Conservation (phyloP, 2,797 vertebrate genomes). For the Syndactyla subalaris region DNA sequence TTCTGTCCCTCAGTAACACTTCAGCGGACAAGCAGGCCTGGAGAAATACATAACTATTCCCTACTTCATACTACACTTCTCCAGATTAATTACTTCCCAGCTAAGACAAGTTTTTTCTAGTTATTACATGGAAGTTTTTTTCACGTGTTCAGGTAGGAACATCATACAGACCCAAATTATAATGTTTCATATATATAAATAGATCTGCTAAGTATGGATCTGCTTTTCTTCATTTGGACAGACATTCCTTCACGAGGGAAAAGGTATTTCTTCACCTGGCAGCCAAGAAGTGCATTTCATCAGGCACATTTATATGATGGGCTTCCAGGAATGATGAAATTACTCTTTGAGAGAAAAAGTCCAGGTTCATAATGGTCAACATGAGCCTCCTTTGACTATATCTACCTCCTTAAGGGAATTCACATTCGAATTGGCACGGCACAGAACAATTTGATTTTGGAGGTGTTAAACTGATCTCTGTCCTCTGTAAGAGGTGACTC, state of each 20-base stretch:
- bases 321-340: not conserved
- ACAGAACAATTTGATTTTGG: not conserved
- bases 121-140: not conserved
- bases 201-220: not conserved
- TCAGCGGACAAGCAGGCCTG: not conserved
- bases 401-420: not conserved
- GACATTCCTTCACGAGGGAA: not conserved
- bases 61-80: not conserved
- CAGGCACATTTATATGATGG: not conserved
- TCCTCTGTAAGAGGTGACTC: not conserved
- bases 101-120: not conserved
- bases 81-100: not conserved
- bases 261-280: not conserved
- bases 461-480: not conserved
- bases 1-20: not conserved
- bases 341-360: not conserved
- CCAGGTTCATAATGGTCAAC: not conserved
- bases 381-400: not conserved
- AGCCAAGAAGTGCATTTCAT: not conserved
- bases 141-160: not conserved
- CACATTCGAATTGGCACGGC: not conserved
- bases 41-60: not conserved
- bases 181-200: not conserved
- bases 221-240: slow-evolving; percentile 2
- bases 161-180: not conserved